Conservation (phyloP, 2,113 vertebrate genomes). For the Myiopsitta monachus region DNA sequence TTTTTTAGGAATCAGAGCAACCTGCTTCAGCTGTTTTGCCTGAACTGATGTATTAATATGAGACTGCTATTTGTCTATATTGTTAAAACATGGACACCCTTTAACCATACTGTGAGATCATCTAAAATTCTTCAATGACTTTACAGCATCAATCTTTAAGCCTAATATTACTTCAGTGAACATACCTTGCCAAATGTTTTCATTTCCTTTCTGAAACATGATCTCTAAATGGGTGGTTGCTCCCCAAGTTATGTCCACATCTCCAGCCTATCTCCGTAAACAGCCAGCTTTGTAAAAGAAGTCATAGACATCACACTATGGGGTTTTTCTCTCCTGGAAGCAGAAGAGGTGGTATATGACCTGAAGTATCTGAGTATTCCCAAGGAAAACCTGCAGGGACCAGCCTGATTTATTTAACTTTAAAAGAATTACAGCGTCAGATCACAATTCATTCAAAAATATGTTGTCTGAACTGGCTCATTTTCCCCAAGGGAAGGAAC, state of each 20-base stretch:
- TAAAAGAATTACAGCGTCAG: not conserved
- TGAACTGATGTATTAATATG: not conserved
- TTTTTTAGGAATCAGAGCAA: not conserved
- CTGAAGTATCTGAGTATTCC: not conserved
- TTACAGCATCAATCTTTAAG: not conserved
- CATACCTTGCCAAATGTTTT: not conserved
- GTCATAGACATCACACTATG: rapidly evolving
- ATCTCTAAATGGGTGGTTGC: not conserved
- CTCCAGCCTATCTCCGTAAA: not conserved
- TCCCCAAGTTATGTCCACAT: not conserved
- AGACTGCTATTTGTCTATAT: not conserved
- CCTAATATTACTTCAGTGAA: not conserved
- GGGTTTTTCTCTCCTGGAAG: not conserved
- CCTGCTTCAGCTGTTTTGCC: not conserved
- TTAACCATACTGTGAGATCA: not conserved
- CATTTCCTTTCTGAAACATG: not conserved
- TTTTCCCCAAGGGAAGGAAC: not conserved
- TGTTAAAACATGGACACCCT: not conserved
- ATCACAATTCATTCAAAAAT: not conserved
- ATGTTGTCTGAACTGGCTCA: not conserved
- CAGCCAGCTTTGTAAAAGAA: not conserved
- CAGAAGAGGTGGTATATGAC: not conserved
- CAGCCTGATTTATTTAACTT: not conserved
- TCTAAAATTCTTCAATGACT: not conserved
- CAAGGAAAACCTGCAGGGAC: not conserved